Conservation (phyloP, 1,140 invertebrate species). For the Elymnias hypermnestra region DNA sequence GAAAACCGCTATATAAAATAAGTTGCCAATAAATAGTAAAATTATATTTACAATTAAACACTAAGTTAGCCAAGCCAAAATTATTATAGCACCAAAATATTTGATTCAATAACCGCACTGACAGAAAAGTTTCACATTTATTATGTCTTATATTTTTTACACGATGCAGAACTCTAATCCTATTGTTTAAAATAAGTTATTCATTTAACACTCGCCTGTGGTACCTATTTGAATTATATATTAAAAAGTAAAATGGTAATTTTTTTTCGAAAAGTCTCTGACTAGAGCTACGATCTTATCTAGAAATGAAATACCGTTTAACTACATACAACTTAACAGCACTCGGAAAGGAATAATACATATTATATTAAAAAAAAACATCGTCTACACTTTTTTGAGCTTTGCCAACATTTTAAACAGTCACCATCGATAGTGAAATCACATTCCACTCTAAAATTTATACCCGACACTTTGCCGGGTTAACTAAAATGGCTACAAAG, state of each 20-base stretch:
- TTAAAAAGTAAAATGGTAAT: conserved; percentile 72
- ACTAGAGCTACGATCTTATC: conserved; percentile 68
- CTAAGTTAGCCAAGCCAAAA: conserved; percentile 72
- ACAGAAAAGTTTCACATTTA: conserved; percentile 67
- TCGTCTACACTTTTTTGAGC: conserved; percentile 59
- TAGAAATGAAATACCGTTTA: conserved; percentile 56
- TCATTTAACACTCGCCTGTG: conserved; percentile 50
- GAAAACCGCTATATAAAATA: conserved; percentile 38
- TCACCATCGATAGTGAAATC: conserved; percentile 56
- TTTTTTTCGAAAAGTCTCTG: conserved; percentile 69
- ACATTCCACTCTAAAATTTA: conserved; percentile 49
- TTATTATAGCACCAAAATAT: conserved; percentile 70
- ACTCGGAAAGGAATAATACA: conserved; percentile 58
- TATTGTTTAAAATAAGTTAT: conserved; percentile 68
- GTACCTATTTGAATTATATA: conserved; percentile 56
- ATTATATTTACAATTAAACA: conserved; percentile 65
- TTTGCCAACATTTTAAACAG: conserved; percentile 60
- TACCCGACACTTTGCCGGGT: conserved; percentile 14
- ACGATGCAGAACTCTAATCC: conserved; percentile 43
- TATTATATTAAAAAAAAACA: conserved; percentile 37
- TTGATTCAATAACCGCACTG: conserved; percentile 49
- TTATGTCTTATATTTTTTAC: conserved; percentile 21
- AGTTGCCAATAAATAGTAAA: conserved; percentile 66
- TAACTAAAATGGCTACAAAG: conserved; percentile 7
- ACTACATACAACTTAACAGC: conserved; percentile 61